A percentile compares a stretch with the other conserved stretches of the same genome.
Conservation (phyloP, 2,113 vertebrate species). For the Channa maculata region DNA sequence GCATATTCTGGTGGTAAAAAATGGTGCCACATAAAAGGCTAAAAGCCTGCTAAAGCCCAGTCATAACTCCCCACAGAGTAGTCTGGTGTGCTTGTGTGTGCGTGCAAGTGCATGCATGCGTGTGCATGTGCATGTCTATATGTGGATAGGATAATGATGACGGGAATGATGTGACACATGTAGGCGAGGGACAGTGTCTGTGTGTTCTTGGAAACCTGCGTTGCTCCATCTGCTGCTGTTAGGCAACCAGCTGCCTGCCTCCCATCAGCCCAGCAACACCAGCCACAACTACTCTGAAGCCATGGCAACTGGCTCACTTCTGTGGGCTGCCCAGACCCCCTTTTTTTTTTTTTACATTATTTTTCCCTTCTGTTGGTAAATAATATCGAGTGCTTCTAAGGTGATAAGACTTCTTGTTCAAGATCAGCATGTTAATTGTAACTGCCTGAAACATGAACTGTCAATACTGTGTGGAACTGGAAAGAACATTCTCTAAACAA, state of each 20-base stretch:
- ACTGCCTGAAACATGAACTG: neutral
- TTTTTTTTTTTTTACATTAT: constrained; percentile 1
- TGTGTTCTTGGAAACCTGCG: constrained; percentile 73
- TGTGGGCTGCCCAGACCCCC: constrained; percentile 44
- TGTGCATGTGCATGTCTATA: neutral
- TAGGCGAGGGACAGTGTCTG: constrained; percentile 62
- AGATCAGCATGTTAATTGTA: constrained; percentile 11
- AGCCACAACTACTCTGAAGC: constrained; percentile 71
- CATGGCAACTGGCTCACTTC: constrained; percentile 71
- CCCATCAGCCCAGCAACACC: constrained; percentile 70
- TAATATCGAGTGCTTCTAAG: constrained; percentile 20
- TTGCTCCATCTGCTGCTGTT: constrained; percentile 79
- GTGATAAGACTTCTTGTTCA: constrained; percentile 6
- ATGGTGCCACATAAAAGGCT: constrained; percentile 46
- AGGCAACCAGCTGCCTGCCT: constrained; percentile 76
- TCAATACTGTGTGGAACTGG: constrained; percentile 29
- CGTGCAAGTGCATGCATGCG: constrained; percentile 15
- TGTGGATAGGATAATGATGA: constrained; percentile 54
- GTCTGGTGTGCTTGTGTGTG: constrained; percentile 15
- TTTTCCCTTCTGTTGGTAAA: constrained; percentile 15
- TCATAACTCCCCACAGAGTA: constrained; percentile 20
- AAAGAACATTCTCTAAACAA: constrained; percentile 22
- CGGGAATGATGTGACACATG: constrained; percentile 65
- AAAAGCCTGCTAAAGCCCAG: constrained; percentile 42
- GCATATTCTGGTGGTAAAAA: constrained; percentile 8